Evolutionary conservation across 2,797 vertebrate genomes (phyloP), one percentile per base, ranked within the genome.

Genomic region (Galago senegalensis): DNA sequence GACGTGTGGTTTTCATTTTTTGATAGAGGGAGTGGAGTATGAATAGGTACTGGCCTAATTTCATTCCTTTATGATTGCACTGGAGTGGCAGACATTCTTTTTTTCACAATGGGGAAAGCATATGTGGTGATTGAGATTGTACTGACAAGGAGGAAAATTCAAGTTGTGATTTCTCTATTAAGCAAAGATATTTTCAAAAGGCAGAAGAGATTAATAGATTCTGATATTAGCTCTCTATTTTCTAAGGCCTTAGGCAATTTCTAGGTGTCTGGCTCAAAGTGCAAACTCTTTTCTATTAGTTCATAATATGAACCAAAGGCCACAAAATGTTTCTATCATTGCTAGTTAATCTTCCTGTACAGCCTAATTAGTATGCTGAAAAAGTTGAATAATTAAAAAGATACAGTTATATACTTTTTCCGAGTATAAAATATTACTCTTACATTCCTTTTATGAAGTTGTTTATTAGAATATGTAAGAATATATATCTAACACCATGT

Each of bases 101-200:
- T 92, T 63, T 40, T 69, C 6, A 88, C 65, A 87, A 89, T 80
- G 31, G 25, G 5, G 58, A 90, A 40, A 77, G 17, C 29, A 17
- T 43, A 12, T 34, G 14, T 37, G 27, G 87, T 83, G 79, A 69
- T 0, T 92, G n/a, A 79, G 37, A 73, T 40, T 84, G 25, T 56
- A 81, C 7, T 67, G 65, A 91, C 7, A 70, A 53, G 58, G 27
- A 82, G 56, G 29, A 89, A 94, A 67, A 14, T 43, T 86, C 73
- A 79, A 76, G 13, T 92, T 86, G 17, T 70, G 34, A 83, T 92
- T 89, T 94, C n/a, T 94, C 11, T 92, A 81, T 56, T 82, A 88
- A 95, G 61, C 23, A 87, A 86, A 93, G n/a, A 40, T 9, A 21
- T 80, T 79, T 92, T 60, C 25, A 90, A 65, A 93, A 73, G n/a